Percentiles rank a stretch among this genome's conserved stretches.
Evolutionary conservation across 2,113 vertebrate species (phyloP).

Genomic region (Porphyrio hochstetteri): DNA sequence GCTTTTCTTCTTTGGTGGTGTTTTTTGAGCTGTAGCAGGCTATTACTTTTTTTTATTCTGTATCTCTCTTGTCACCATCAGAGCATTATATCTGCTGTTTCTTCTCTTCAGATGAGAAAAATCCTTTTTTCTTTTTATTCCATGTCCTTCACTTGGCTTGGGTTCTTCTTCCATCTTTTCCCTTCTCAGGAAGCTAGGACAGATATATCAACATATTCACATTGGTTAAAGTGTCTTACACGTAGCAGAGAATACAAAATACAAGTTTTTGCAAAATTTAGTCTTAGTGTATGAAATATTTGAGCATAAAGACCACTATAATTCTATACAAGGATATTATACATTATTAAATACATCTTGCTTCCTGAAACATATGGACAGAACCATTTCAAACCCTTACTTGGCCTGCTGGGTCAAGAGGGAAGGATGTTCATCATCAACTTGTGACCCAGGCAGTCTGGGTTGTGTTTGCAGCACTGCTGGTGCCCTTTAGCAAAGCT

Average conservation of each 20-base stretch:
- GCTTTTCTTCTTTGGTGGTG: neutral
- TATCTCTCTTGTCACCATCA: neutral
- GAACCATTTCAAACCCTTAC: neutral
- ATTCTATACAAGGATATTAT: neutral
- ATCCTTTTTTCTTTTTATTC: neutral
- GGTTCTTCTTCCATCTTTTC: neutral
- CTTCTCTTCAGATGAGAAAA: neutral
- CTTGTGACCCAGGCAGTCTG: neutral
- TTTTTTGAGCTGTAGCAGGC: neutral
- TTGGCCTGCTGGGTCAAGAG: fast-evolving
- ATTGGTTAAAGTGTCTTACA: neutral
- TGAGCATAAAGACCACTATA: neutral
- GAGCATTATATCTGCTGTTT: neutral
- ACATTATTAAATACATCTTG: neutral
- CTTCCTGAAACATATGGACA: neutral
- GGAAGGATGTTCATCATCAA: neutral
- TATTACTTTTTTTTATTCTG: neutral
- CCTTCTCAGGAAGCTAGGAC: neutral
- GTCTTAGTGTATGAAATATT: neutral
- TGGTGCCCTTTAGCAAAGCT: neutral
- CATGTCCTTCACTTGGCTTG: neutral
- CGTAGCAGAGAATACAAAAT: neutral
- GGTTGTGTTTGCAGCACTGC: neutral
- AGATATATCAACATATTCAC: neutral
- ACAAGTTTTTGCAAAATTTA: neutral